phyloP scores from a whole-genome alignment of 2,113 vertebrate species.

The Indicator maculatus region DNA sequence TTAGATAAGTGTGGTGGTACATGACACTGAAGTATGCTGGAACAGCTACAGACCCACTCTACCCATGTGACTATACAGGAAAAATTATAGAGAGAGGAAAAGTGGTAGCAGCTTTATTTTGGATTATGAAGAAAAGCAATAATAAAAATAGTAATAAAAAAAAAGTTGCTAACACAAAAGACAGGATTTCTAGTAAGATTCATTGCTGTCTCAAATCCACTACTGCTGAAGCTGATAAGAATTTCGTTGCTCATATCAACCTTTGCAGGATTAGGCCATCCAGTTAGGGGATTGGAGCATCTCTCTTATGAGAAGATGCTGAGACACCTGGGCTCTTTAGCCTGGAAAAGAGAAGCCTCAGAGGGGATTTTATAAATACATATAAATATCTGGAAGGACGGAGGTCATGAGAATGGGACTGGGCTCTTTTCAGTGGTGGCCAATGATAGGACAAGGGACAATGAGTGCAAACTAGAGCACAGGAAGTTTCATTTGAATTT shows the following conservation, averaged over 20 bases:
- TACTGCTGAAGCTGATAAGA: not conserved
- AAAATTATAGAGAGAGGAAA: not conserved
- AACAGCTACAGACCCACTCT: not conserved
- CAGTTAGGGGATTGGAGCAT: too few species aligned
- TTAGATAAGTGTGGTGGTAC: not conserved
- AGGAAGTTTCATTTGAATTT: too few species aligned
- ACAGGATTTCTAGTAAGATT: fast-evolving
- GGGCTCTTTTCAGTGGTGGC: too few species aligned
- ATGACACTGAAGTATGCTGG: not conserved
- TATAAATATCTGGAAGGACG: too few species aligned
- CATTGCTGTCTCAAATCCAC: not conserved
- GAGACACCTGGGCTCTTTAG: too few species aligned
- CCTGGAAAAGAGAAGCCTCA: too few species aligned
- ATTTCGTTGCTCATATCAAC: not conserved
- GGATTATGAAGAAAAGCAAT: not conserved
- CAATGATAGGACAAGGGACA: too few species aligned
- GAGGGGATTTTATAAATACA: too few species aligned
- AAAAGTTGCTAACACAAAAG: not conserved
- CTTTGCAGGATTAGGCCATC: not conserved
- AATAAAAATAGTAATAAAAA: too few species aligned
- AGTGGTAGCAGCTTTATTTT: not conserved
- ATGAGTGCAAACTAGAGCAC: too few species aligned
- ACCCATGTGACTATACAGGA: not conserved
- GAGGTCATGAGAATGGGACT: too few species aligned
- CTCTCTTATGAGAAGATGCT: too few species aligned